Conservation (phyloP, 2,888 invertebrate species). For the Bruchidius siliquastri region DNA sequence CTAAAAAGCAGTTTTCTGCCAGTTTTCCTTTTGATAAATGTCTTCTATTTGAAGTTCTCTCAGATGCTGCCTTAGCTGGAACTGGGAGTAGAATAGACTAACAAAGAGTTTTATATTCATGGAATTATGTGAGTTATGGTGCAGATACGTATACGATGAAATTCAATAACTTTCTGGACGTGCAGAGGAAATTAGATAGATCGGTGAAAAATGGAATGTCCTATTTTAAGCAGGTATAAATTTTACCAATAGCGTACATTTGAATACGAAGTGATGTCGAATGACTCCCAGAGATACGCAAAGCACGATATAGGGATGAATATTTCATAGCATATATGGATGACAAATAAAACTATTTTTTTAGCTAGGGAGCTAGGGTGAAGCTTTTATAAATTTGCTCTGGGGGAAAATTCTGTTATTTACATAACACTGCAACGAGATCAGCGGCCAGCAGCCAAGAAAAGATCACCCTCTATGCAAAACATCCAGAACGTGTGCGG, state of each 20-base stretch:
- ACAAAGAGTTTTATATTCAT: neutral
- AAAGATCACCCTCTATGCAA: no score
- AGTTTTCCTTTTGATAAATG: neutral
- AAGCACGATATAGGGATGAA: no score
- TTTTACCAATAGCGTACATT: neutral
- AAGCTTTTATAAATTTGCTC: no score
- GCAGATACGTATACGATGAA: neutral
- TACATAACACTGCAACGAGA: no score
- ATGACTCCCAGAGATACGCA: no score
- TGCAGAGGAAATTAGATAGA: neutral
- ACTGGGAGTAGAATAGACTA: neutral
- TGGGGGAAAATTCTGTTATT: no score
- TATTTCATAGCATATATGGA: no score
- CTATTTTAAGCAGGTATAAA: neutral
- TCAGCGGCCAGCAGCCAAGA: no score
- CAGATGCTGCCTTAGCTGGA: neutral
- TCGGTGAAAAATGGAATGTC: neutral
- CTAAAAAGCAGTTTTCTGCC: neutral
- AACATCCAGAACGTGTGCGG: no score
- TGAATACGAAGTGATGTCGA: neutral
- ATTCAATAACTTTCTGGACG: neutral
- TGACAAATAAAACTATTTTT: no score
- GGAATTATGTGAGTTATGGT: neutral
- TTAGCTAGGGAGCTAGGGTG: no score
- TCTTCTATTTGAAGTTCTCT: neutral